Percentiles rank a stretch among this genome's conserved stretches.
These are phyloP conservation scores for Melanocharis versteri DNA, from an alignment of 2,113 vertebrate species.

Conservation along the genomic window DNA sequence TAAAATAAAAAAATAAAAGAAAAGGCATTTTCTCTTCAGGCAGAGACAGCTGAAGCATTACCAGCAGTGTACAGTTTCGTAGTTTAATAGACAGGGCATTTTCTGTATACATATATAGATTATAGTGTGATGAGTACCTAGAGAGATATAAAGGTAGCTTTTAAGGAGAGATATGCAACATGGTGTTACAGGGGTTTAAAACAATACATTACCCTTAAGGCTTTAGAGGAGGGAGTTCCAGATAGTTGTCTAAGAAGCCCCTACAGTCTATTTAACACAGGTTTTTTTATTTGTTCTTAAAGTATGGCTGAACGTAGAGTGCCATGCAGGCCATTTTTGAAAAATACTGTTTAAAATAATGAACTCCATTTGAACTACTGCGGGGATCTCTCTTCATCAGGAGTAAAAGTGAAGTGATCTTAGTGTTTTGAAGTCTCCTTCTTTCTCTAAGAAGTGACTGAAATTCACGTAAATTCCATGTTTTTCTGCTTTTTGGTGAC, in stretches of 20 bases:
- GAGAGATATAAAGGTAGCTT: neutral
- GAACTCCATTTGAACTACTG: neutral
- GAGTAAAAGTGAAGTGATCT: neutral
- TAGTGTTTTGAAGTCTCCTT: neutral
- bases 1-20: neutral
- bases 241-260: neutral
- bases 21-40: rapidly evolving
- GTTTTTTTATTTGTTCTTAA: neutral
- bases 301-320: neutral
- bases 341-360: neutral
- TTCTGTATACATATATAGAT: neutral
- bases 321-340: neutral
- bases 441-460: neutral
- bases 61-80: neutral
- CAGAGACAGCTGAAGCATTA: neutral
- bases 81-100: neutral
- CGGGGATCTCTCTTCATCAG: neutral
- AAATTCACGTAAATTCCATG: neutral
- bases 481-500: neutral
- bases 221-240: neutral
- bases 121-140: neutral
- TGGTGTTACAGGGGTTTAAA: neutral
- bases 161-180: neutral
- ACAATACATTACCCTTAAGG: neutral
- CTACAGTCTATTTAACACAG: neutral